Percentiles rank a stretch among this genome's conserved stretches.
phyloP scores from a whole-genome alignment of 2,113 vertebrate genomes.

The Saguinus midas region DNA sequence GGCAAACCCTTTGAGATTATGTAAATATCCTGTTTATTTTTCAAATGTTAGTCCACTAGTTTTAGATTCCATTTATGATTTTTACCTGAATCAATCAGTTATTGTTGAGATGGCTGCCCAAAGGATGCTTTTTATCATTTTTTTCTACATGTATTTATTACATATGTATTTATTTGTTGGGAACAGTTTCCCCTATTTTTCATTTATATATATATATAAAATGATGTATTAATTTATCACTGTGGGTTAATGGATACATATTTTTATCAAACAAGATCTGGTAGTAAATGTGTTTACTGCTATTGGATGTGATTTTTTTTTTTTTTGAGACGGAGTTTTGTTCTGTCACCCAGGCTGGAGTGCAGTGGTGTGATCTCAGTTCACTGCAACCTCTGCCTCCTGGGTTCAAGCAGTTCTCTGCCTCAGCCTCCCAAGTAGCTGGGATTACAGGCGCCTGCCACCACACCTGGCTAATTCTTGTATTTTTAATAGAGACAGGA shows the following conservation, averaged over 20 bases:
- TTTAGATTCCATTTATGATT: neutral
- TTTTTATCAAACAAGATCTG: too few relatives aligned
- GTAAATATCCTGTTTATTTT: neutral
- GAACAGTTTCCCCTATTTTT: neutral
- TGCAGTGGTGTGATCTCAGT: too few relatives aligned
- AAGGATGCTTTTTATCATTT: conserved; percentile 5
- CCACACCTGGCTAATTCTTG: too few relatives aligned
- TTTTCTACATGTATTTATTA: neutral
- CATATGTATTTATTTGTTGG: neutral
- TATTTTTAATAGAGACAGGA: too few relatives aligned
- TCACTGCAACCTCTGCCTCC: too few relatives aligned
- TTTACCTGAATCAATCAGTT: conserved; percentile 20
- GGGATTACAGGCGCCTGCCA: too few relatives aligned
- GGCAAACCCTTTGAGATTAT: neutral
- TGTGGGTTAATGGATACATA: neutral
- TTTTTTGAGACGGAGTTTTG: too few relatives aligned
- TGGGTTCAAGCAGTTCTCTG: too few relatives aligned
- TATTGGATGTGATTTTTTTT: too few relatives aligned
- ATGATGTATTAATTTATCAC: neutral
- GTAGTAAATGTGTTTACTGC: too few relatives aligned
- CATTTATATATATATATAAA: neutral
- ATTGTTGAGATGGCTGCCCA: neutral
- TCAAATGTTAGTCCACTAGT: neutral
- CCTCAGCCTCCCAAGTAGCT: too few relatives aligned
- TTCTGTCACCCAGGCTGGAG: too few relatives aligned